These are phyloP conservation scores for Drosophila tristis DNA, from an alignment of 1,140 invertebrate genomes.

Conservation along the genomic window DNA sequence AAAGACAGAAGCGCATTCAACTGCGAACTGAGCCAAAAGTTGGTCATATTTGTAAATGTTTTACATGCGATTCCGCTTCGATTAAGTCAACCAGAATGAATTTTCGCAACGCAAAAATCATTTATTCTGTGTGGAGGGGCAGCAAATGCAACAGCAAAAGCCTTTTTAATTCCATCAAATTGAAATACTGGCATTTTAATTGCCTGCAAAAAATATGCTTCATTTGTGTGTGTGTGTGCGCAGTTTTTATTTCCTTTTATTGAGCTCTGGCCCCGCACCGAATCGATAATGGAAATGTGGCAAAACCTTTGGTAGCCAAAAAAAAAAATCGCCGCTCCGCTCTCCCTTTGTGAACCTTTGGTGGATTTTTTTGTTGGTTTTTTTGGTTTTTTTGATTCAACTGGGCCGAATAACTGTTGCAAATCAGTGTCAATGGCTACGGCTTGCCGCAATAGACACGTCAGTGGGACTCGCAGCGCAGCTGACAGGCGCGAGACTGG, in stretches of 20 bases:
- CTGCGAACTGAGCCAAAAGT: background rate
- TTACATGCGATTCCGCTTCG: slow-evolving; percentile 13
- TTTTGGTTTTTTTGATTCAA: background rate
- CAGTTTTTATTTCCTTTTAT: slow-evolving; percentile 1
- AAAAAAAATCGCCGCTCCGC: background rate
- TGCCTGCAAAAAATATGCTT: slow-evolving; percentile 42
- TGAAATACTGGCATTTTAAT: slow-evolving; percentile 54
- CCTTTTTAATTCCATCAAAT: slow-evolving; percentile 54
- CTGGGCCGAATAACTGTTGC: background rate
- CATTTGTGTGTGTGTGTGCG: background rate
- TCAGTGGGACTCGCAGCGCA: slow-evolving; percentile 23
- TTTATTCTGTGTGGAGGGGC: slow-evolving; percentile 4
- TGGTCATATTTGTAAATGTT: background rate
- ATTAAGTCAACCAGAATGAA: slow-evolving; percentile 47
- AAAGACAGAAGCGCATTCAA: slow-evolving; percentile 3
- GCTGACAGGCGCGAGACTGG: slow-evolving; percentile 31
- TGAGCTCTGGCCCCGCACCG: background rate
- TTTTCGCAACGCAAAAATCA: slow-evolving; percentile 29
- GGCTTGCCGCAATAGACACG: slow-evolving; percentile 24
- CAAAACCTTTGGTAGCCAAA: background rate
- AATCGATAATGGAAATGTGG: slow-evolving; percentile 15
- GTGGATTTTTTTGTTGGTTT: slow-evolving; percentile 1
- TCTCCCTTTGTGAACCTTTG: no score
- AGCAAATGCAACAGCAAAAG: slow-evolving; percentile 21
- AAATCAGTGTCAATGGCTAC: slow-evolving; percentile 49